Percentiles rank a stretch among this genome's conserved stretches.
phyloP scores from a whole-genome alignment of 2,797 vertebrate species.

The Gila robusta region DNA sequence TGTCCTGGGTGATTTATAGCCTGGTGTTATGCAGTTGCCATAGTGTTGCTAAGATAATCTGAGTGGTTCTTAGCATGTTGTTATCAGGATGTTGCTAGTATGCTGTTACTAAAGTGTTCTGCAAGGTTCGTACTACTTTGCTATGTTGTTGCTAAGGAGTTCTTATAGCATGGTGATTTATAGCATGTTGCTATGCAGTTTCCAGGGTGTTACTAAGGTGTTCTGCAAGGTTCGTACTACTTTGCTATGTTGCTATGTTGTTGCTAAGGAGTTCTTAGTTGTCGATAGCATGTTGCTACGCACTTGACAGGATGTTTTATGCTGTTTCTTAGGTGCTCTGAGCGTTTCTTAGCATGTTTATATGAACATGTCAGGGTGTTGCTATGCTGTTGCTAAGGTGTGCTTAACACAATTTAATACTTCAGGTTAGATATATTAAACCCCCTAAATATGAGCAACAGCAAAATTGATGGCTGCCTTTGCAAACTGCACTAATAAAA shows the following conservation, averaged over 20 bases:
- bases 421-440: not conserved
- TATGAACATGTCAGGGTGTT: not conserved
- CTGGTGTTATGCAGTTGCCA: no score
- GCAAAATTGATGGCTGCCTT: not conserved
- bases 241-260: not conserved
- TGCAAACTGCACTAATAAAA: not conserved
- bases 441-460: not conserved
- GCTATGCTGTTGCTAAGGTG: not conserved
- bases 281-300: not conserved
- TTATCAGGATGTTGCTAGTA: no score
- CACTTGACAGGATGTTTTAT: not conserved
- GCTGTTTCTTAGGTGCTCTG: not conserved
- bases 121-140: no score
- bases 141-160: not conserved
- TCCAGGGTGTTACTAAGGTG: slow-evolving; percentile 49
- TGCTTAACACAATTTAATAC: not conserved
- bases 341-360: not conserved
- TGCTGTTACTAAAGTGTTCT: no score
- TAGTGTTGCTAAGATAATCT: no score
- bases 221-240: not conserved
- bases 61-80: no score
- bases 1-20: no score
- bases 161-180: not conserved
- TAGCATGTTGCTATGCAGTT: not conserved
- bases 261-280: no score